These are phyloP conservation scores for Leptinotarsa tumamoca DNA, from an alignment of 2,888 invertebrate genomes.

Conservation along the genomic window DNA sequence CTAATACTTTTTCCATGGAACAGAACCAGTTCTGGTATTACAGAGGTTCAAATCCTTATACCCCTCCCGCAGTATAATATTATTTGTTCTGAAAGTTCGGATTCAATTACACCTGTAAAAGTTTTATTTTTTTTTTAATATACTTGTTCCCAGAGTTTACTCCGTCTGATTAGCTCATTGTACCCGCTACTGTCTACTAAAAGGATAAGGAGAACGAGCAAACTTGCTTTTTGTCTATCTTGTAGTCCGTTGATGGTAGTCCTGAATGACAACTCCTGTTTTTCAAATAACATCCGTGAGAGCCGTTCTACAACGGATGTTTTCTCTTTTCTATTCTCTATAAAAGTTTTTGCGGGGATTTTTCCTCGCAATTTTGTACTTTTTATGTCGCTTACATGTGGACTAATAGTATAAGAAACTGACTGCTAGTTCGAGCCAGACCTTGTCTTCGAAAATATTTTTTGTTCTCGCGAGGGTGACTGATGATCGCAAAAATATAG, in stretches of 20 bases:
- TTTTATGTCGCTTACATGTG: slow-evolving; percentile 2
- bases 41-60: too few species aligned
- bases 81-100: not conserved
- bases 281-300: not conserved
- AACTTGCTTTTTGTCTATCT: not conserved
- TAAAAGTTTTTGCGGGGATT: not conserved
- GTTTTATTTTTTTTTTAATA: not conserved
- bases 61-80: not conserved
- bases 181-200: not conserved
- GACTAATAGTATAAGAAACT: slow-evolving; percentile 3
- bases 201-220: not conserved
- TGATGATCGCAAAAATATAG: not conserved
- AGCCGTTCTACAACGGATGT: slow-evolving; percentile 1
- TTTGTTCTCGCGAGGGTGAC: not conserved
- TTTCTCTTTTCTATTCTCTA: not conserved
- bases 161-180: not conserved
- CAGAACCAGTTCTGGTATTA: too few species aligned
- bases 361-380: not conserved
- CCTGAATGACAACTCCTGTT: slow-evolving; percentile 6
- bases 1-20: too few species aligned
- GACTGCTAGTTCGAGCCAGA: not conserved
- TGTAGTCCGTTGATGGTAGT: slow-evolving; percentile 2
- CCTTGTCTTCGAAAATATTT: slow-evolving; percentile 3
- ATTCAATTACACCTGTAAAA: not conserved
- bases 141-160: not conserved